These are phyloP conservation scores for Ovibos moschatus DNA, from an alignment of 2,113 vertebrate genomes.

Conservation along the genomic window DNA sequence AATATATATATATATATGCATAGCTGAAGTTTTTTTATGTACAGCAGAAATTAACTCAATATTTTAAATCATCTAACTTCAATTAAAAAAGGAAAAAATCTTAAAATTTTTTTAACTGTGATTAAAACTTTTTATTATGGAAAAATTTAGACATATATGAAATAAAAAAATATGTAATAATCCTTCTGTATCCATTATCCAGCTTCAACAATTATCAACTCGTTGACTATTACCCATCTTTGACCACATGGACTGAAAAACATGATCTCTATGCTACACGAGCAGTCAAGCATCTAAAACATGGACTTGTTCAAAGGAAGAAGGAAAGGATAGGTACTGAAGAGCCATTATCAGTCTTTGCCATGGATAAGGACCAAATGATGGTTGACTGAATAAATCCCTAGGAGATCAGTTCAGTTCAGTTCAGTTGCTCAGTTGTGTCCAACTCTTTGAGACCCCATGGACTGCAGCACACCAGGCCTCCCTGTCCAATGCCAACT, in stretches of 20 bases:
- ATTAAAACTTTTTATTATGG: not conserved
- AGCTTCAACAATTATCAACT: not conserved
- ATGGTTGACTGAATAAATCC: not conserved
- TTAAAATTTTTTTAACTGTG: not conserved
- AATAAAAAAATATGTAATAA: not conserved
- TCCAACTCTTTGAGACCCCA: not conserved
- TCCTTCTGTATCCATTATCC: not conserved
- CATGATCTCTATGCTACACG: not conserved
- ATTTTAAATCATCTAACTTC: not conserved
- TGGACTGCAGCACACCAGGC: not conserved
- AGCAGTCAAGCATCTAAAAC: not conserved
- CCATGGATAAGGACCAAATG: not conserved
- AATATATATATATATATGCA: not conserved
- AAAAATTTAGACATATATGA: not conserved
- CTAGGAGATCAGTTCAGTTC: not conserved
- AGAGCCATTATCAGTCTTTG: not conserved
- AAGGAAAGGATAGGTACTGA: not conserved
- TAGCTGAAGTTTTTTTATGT: not conserved
- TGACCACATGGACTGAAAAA: not conserved
- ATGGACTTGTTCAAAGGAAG: not conserved
- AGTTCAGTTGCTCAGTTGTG: not conserved
- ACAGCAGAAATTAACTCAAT: not conserved
- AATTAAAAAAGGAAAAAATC: not conserved
- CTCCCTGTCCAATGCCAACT: not conserved
- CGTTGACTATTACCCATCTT: not conserved